Conservation (phyloP, 2,113 vertebrate genomes). For the Dasyprocta punctata region DNA sequence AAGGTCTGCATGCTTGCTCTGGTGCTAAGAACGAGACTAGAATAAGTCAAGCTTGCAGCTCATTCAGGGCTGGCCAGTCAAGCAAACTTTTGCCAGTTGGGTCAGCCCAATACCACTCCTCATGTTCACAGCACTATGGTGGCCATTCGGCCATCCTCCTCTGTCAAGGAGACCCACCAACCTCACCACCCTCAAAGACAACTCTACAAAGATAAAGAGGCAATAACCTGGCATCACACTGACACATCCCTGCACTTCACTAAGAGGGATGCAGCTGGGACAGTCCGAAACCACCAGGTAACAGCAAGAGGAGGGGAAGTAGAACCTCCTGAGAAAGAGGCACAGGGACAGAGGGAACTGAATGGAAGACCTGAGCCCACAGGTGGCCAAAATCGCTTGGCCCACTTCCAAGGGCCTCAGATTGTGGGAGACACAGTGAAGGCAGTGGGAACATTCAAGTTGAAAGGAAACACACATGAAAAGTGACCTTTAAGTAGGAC, state of each 20-base stretch:
- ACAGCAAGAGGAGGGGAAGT: neutral
- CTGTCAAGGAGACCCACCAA: neutral
- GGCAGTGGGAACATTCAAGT: neutral
- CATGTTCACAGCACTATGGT: fast-evolving
- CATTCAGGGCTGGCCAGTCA: neutral
- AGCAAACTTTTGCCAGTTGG: neutral
- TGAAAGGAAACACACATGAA: neutral
- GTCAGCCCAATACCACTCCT: fast-evolving
- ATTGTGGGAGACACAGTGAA: neutral
- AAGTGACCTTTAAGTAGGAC: neutral
- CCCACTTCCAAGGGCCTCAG: neutral
- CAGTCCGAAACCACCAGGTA: neutral
- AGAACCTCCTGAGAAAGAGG: neutral
- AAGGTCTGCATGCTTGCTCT: neutral
- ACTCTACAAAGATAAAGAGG: neutral
- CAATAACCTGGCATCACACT: neutral
- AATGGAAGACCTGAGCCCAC: neutral
- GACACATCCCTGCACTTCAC: neutral
- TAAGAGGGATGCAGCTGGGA: neutral
- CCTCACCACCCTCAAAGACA: neutral
- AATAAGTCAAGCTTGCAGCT: neutral
- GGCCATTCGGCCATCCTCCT: neutral
- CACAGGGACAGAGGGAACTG: neutral
- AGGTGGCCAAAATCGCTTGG: neutral
- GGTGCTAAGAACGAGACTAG: neutral